Percentiles rank a stretch among this genome's conserved stretches.
phyloP scores from a whole-genome alignment of 2,113 vertebrate genomes.

The Grammomys surdaster region DNA sequence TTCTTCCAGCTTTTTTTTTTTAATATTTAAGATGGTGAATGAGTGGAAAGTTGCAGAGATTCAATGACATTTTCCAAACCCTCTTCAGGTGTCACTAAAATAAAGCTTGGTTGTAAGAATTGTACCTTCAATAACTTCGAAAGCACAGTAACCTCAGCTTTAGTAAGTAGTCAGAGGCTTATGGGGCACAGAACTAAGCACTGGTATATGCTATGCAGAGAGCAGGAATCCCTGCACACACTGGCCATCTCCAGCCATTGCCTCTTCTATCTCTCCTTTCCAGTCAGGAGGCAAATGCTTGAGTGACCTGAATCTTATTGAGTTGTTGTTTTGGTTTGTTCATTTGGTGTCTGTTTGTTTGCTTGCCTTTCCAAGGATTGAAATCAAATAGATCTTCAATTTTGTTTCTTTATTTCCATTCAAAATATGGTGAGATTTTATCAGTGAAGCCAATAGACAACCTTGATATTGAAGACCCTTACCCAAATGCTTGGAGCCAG shows the following conservation, averaged over 20 bases:
- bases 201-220: no score
- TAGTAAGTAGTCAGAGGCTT: background rate
- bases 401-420: background rate
- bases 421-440: background rate
- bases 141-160: background rate
- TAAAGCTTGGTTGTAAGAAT: background rate
- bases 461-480: background rate
- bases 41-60: background rate
- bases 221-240: no score
- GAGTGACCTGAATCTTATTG: background rate
- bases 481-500: background rate
- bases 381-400: background rate
- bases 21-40: background rate
- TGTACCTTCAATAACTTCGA: background rate
- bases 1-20: background rate
- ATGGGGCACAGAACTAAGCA: background rate
- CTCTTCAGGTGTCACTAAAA: background rate
- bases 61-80: background rate
- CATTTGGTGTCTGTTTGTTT: background rate
- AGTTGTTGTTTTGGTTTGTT: background rate
- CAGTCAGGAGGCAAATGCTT: background rate
- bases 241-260: background rate
- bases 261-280: background rate
- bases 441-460: no score
- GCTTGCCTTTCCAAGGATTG: background rate